phyloP scores from a whole-genome alignment of 2,113 vertebrate species.

The Cyanoramphus novaezelandiae region DNA sequence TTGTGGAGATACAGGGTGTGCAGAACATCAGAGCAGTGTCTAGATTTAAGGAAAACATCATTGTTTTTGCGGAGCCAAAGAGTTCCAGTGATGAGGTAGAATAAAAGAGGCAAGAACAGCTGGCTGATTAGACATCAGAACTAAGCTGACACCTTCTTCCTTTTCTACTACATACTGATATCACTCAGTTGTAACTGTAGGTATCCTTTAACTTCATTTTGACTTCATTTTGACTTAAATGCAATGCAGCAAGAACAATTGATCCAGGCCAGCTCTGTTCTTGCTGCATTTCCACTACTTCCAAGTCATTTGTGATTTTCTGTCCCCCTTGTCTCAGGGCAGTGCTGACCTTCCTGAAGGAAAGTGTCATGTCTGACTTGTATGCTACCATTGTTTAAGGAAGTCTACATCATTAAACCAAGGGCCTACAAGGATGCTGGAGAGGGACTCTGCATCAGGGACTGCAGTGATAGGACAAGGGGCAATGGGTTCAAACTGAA shows the following conservation, averaged over 20 bases:
- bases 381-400: background rate
- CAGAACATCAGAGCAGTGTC: background rate
- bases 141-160: background rate
- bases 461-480: background rate
- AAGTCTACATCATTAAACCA: background rate
- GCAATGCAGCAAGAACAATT: background rate
- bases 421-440: background rate
- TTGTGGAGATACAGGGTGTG: background rate
- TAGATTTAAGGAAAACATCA: background rate
- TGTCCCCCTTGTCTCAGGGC: no score
- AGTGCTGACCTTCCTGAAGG: background rate
- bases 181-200: background rate
- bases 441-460: background rate
- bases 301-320: background rate
- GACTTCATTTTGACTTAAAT: background rate
- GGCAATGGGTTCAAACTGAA: background rate
- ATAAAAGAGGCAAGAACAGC: background rate
- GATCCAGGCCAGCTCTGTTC: background rate
- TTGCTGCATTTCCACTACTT: background rate
- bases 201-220: background rate
- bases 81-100: background rate
- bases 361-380: background rate
- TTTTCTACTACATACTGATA: background rate
- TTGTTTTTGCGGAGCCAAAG: background rate
- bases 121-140: background rate